phyloP scores from a whole-genome alignment of 2,797 vertebrate species.

The Acropternis orthonyx region DNA sequence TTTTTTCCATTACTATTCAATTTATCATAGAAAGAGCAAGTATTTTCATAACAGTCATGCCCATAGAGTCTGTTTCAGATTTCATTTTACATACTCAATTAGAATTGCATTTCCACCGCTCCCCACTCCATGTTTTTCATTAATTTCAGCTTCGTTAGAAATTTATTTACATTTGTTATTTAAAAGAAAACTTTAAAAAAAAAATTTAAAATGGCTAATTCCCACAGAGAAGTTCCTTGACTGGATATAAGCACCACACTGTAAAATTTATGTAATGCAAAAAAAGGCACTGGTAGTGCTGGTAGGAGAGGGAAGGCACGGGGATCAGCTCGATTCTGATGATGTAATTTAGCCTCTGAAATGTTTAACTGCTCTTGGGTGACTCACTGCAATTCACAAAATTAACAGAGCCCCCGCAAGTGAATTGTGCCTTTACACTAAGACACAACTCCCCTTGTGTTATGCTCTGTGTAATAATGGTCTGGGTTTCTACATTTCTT shows the following conservation, averaged over 20 bases:
- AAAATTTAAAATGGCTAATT: neutral
- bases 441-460: neutral
- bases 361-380: neutral
- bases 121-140: neutral
- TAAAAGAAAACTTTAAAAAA: neutral
- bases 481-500: neutral
- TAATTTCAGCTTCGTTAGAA: neutral
- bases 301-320: accelerated
- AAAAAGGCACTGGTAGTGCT: neutral
- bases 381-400: neutral
- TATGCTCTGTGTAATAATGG: neutral
- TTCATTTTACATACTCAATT: neutral
- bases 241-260: neutral
- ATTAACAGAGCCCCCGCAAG: neutral
- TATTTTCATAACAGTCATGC: neutral
- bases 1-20: neutral
- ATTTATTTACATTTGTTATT: neutral
- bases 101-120: neutral
- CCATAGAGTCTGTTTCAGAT: neutral
- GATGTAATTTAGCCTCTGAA: neutral
- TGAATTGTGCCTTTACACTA: neutral
- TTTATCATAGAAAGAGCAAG: neutral
- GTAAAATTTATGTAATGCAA: neutral
- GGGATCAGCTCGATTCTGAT: neutral
- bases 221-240: neutral